Base-by-base conservation (phyloP, 2,113 vertebrate species). In the Cyphomyrus plagiostoma region DNA sequence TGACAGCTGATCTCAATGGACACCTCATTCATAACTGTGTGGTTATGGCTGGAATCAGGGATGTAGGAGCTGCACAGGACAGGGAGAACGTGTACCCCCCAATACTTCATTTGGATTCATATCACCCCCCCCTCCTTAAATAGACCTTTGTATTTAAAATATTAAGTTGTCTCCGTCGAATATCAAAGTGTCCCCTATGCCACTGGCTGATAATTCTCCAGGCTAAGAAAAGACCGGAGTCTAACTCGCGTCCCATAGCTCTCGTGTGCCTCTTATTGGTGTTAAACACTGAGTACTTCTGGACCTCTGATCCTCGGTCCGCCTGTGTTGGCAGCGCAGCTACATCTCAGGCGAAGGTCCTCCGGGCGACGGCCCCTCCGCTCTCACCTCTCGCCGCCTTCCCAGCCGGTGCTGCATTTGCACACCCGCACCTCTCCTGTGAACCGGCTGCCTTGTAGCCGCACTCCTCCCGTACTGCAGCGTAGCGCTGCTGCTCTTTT, bases 401-500 rank as follows among this genome's bases (percentile, higher is more conserved):
- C n/a, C 48, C 35, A 50, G 30, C 82, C 62, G 52, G 50, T n/a
- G 66, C 58, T 48, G 88, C 53, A 88, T 90, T 89, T 88, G 80
- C 89, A 86, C 77, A 26, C 30, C 30, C 46, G 70, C 23, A 30
- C 45, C 49, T 82, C 17, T 53, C 53, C 23, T 23, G 49, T 8
- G 8, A 58, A 26, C 42, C 23, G 35, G 35, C 77, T 19, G n/a
- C 53, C 74, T 66, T 48, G 48, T 89, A 74, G 92, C 91, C 9
- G 30, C 9, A 0, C 45, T 87, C 80, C 48, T 80, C 66, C 91
- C 0, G 3, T 13, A 70, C 62, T 62, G 92, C 87, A 88, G 74
- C 39, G 35, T 39, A 89, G 90, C 88, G 91, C 53, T 91, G 87
- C 90, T 94, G 92, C 91, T 90, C 90, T 95, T 94, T 92, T 83